These are phyloP conservation scores for Pelmatolapia mariae DNA, from an alignment of 2,113 vertebrate species.

Conservation along the genomic window DNA sequence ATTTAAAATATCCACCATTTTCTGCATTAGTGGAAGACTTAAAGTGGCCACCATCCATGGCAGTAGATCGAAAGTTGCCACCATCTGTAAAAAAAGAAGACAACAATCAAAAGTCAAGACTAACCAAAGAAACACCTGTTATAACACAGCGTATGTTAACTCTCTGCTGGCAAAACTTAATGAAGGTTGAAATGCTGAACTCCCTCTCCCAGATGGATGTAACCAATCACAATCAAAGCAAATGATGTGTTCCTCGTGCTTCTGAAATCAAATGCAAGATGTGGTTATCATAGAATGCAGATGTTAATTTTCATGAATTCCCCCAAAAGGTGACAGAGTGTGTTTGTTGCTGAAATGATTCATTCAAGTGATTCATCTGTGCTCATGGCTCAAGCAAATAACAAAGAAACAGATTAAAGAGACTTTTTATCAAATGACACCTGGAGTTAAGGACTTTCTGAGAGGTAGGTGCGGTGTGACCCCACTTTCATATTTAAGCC, in stretches of 20 bases:
- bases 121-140: background rate
- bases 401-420: background rate
- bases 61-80: conserved; percentile 49
- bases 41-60: conserved; percentile 64
- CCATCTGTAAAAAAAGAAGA: conserved; percentile 22
- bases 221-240: conserved; percentile 31
- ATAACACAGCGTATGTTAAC: background rate
- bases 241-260: conserved; percentile 16
- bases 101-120: background rate
- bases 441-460: background rate
- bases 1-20: conserved; percentile 74
- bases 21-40: conserved; percentile 73
- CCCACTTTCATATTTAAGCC: background rate
- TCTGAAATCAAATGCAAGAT: conserved; percentile 25
- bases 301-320: conserved; percentile 8
- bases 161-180: background rate
- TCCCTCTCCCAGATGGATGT: conserved; percentile 15
- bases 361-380: background rate
- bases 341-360: background rate
- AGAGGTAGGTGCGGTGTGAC: background rate
- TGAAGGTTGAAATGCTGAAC: background rate
- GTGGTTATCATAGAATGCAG: conserved; percentile 1
- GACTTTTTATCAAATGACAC: background rate
- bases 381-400: background rate
- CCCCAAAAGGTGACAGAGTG: background rate